These are phyloP conservation scores for Perizoma affinitatum DNA, from an alignment of 2,888 invertebrate species.

Conservation along the genomic window DNA sequence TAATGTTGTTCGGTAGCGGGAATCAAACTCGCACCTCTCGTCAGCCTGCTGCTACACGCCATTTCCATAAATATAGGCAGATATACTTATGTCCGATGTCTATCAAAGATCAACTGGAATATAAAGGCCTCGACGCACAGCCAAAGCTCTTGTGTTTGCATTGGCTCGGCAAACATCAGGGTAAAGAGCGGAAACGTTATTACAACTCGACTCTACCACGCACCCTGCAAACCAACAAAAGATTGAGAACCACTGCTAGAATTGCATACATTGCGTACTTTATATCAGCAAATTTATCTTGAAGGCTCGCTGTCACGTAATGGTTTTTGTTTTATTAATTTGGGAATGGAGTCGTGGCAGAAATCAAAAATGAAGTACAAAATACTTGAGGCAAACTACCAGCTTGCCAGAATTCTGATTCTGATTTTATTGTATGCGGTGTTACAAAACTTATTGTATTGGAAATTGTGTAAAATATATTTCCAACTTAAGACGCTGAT, in stretches of 20 bases:
- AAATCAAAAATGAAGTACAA: constrained; percentile 31
- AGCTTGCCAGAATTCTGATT: constrained; percentile 58
- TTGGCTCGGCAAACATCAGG: constrained; percentile 70
- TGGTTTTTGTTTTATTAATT: constrained; percentile 18
- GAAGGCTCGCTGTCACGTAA: constrained; percentile 18
- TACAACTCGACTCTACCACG: constrained; percentile 60
- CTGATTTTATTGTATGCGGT: constrained; percentile 43
- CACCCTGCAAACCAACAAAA: constrained; percentile 4
- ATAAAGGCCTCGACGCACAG: constrained; percentile 48
- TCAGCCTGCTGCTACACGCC: too few species aligned
- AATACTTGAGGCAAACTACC: constrained; percentile 55
- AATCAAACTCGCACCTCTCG: too few species aligned
- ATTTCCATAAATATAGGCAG: constrained; percentile 15
- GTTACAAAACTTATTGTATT: neutral
- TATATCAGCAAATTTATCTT: accelerated
- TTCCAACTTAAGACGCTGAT: too few species aligned
- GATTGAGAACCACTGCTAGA: constrained; percentile 3
- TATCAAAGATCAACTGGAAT: constrained; percentile 52
- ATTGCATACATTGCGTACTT: constrained; percentile 38
- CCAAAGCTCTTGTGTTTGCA: constrained; percentile 69
- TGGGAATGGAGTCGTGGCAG: neutral
- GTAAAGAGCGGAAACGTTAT: constrained; percentile 78
- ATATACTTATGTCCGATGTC: constrained; percentile 27
- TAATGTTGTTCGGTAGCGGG: too few species aligned
- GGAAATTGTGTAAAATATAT: too few species aligned